Evolutionary conservation across 2,113 vertebrate species (phyloP).

Genomic region (Silurus glanis): DNA sequence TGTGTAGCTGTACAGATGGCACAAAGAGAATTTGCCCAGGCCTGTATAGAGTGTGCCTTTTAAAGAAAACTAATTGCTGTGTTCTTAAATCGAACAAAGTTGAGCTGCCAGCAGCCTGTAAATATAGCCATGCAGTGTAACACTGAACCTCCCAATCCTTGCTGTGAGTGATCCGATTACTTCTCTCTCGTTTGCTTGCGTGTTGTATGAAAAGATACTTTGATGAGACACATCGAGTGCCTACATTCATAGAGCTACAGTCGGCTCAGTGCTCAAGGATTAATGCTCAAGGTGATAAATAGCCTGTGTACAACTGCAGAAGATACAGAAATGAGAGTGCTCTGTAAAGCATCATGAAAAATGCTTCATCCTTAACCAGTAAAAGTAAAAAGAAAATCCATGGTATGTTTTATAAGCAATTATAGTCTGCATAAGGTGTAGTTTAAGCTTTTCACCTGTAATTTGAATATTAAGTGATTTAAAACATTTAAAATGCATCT

Average conservation of each 20-base stretch:
- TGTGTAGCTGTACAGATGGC: neutral
- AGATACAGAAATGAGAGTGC: neutral
- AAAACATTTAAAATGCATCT: neutral
- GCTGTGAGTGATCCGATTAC: constrained; percentile 11
- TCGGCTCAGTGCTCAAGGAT: neutral
- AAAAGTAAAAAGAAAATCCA: neutral
- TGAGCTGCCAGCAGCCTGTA: constrained; percentile 12
- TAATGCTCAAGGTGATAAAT: neutral
- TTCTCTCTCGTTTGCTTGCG: neutral
- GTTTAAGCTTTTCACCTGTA: neutral
- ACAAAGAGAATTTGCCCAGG: neutral
- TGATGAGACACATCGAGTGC: neutral
- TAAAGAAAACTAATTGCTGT: neutral
- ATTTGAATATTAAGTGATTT: neutral
- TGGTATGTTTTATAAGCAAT: neutral
- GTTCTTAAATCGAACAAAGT: constrained; percentile 8
- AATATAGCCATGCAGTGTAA: neutral
- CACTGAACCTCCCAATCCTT: neutral
- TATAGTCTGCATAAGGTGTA: neutral
- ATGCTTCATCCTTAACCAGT: neutral
- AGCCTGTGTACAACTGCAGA: neutral
- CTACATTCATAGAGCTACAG: neutral
- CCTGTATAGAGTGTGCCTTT: neutral
- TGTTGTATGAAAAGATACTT: neutral
- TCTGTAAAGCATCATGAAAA: neutral